Conservation (phyloP, 2,888 invertebrate species). For the Sycophila texana region DNA sequence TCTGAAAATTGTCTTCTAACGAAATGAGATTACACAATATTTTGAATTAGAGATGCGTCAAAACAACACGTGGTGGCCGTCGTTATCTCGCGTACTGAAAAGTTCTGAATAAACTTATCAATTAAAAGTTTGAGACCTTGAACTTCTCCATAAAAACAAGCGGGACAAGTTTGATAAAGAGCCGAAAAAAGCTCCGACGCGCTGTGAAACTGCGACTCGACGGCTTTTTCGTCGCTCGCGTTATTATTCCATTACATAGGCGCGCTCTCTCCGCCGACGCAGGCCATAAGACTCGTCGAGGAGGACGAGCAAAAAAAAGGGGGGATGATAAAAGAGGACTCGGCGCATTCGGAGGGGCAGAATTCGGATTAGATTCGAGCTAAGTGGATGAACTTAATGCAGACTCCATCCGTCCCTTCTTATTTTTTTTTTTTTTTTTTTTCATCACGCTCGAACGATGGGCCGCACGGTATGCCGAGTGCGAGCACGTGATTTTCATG, state of each 20-base stretch:
- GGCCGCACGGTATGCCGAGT: constrained; percentile 7
- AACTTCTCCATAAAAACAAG: too few relatives aligned
- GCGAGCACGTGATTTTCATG: constrained; percentile 53
- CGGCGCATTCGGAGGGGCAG: neutral
- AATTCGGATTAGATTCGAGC: constrained; percentile 48
- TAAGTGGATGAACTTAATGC: constrained; percentile 56
- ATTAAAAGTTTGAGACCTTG: too few relatives aligned
- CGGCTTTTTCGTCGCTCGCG: neutral
- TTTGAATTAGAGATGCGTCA: too few relatives aligned
- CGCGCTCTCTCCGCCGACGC: neutral
- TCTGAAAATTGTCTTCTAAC: too few relatives aligned
- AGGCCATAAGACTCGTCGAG: neutral
- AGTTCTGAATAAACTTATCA: too few relatives aligned
- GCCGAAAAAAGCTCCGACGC: too few relatives aligned
- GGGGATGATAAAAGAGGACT: neutral
- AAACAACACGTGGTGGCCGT: too few relatives aligned
- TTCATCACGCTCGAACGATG: constrained; percentile 43
- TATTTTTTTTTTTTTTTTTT: constrained; percentile 5
- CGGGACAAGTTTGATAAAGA: too few relatives aligned
- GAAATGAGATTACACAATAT: too few relatives aligned
- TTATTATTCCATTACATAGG: neutral
- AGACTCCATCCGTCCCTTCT: neutral
- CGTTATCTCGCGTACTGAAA: too few relatives aligned
- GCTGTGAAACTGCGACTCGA: neutral
- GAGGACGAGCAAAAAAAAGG: neutral